Percentiles rank a stretch among this genome's conserved stretches.
Evolutionary conservation across 2,888 invertebrate species (phyloP).

Genomic region (Rotaria magnacalcarata): DNA sequence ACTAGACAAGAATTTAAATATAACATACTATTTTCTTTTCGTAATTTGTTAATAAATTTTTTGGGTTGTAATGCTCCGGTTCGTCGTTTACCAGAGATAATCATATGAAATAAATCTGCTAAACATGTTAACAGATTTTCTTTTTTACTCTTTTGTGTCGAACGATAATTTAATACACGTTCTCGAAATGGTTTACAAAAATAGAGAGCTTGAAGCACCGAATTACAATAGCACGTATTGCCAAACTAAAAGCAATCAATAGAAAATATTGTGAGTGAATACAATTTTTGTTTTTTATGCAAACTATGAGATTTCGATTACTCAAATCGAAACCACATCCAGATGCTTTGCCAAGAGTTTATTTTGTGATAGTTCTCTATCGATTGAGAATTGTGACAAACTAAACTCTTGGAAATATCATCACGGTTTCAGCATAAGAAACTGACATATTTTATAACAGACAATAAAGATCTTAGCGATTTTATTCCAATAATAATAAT

Average conservation of each 20-base stretch:
- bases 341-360: no score
- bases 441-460: conserved; percentile 54
- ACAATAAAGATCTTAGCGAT: no score
- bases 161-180: conserved; percentile 57
- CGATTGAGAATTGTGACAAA: no score
- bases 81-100: conserved; percentile 99
- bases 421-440: no score
- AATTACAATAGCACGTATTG: conserved; percentile 99
- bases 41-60: conserved; percentile 92
- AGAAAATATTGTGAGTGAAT: no score
- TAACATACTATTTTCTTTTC: conserved; percentile 85
- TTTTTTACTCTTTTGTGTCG: conserved; percentile 63
- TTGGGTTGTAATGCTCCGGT: conserved; percentile 97
- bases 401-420: no score
- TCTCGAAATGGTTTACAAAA: conserved; percentile 98
- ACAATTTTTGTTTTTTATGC: no score
- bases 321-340: no score
- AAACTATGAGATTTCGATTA: no score
- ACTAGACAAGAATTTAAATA: neutral
- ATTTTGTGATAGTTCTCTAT: no score
- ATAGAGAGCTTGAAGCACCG: conserved; percentile 95
- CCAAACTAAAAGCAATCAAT: conserved; percentile 69
- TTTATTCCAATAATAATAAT: conserved; percentile 28
- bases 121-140: conserved; percentile 94
- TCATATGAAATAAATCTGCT: conserved; percentile 96